Evolutionary conservation across 2,888 invertebrate species (phyloP).

Genomic region (Teinopalpus imperialis): DNA sequence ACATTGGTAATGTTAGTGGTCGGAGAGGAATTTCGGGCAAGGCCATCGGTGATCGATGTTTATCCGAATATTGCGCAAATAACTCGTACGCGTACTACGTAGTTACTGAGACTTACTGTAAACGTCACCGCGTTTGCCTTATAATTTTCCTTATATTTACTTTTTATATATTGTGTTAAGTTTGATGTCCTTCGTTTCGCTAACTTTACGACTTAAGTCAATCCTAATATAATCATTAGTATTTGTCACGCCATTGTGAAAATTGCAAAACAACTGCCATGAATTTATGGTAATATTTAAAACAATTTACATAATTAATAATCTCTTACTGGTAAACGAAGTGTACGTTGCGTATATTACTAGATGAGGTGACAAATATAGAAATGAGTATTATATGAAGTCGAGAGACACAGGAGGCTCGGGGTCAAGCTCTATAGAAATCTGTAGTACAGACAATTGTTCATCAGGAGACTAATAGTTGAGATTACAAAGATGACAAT

Average conservation of each 20-base stretch:
- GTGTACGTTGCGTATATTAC: too few relatives aligned
- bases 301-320: too few relatives aligned
- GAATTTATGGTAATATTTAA: constrained; percentile 13
- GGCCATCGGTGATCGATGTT: constrained; percentile 65
- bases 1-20: constrained; percentile 31
- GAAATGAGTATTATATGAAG: too few relatives aligned
- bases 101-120: constrained; percentile 4
- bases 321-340: too few relatives aligned
- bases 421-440: too few relatives aligned
- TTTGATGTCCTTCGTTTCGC: constrained; percentile 49
- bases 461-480: too few relatives aligned
- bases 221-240: constrained; percentile 24
- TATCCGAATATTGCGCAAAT: constrained; percentile 62
- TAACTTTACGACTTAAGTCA: constrained; percentile 29
- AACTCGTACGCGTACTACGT: constrained; percentile 32
- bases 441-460: too few relatives aligned
- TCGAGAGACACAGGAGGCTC: too few relatives aligned
- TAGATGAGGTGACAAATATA: too few relatives aligned
- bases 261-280: constrained; percentile 25
- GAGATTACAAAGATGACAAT: too few relatives aligned
- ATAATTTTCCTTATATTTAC: constrained; percentile 61
- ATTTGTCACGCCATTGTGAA: constrained; percentile 27
- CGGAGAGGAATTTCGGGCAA: constrained; percentile 72
- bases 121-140: constrained; percentile 46
- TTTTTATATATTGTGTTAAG: constrained; percentile 56